These are phyloP conservation scores for Meloidogyne floridensis DNA, from an alignment of 1,140 invertebrate genomes.

Conservation along the genomic window DNA sequence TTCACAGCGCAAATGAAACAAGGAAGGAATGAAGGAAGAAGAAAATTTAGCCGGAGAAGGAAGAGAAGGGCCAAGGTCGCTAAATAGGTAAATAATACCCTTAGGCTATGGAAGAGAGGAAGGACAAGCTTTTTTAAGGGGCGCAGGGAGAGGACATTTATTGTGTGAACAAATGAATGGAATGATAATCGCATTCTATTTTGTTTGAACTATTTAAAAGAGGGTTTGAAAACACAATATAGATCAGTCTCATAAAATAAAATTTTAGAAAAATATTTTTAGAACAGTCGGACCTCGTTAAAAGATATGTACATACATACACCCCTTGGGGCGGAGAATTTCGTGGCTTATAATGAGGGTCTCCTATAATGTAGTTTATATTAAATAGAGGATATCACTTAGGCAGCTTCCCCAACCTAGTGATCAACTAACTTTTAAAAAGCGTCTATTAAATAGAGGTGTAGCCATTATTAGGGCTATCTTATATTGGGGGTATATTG, in stretches of 20 bases:
- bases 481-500: not conserved
- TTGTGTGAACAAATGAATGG: not conserved
- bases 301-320: no score
- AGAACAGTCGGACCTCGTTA: no score
- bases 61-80: not conserved
- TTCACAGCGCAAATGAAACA: conserved; percentile 9
- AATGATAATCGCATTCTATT: not conserved
- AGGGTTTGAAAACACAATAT: not conserved
- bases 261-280: no score
- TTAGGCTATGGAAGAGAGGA: not conserved
- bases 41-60: not conserved
- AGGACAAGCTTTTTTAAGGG: not conserved
- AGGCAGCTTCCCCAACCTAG: no score
- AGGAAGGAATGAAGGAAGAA: not conserved
- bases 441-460: no score
- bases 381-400: no score
- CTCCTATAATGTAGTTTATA: no score
- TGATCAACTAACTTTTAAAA: no score
- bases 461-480: not conserved
- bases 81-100: conserved; percentile 16
- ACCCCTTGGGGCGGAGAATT: no score
- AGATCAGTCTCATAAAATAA: not conserved
- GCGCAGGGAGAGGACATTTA: conserved; percentile 20
- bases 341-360: no score
- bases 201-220: not conserved